Percentiles rank a stretch among this genome's conserved stretches.
phyloP scores from a whole-genome alignment of 2,888 invertebrate genomes.

The Bugulina stolonifera region DNA sequence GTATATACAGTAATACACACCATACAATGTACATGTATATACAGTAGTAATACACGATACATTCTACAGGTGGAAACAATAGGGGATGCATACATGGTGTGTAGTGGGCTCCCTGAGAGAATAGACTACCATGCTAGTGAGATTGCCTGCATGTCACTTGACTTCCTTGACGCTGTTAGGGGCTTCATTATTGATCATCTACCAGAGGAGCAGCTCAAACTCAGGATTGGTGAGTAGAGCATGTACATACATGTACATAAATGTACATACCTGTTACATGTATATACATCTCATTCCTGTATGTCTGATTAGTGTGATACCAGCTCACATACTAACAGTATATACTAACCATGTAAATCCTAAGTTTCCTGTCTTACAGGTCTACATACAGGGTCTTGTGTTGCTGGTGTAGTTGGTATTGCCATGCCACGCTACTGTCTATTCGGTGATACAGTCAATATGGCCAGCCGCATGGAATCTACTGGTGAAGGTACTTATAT shows the following conservation, averaged over 20 bases:
- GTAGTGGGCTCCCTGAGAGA: slow-evolving; percentile 36
- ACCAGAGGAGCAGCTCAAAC: slow-evolving; percentile 35
- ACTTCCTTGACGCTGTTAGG: slow-evolving; percentile 35
- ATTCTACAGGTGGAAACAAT: slow-evolving; percentile 38
- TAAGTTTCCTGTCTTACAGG: too few relatives aligned
- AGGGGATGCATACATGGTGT: slow-evolving; percentile 42
- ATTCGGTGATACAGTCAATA: slow-evolving; percentile 26
- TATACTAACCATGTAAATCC: too few relatives aligned
- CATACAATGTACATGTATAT: too few relatives aligned
- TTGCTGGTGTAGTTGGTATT: slow-evolving; percentile 26
- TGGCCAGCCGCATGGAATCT: slow-evolving; percentile 25
- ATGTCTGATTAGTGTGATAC: too few relatives aligned
- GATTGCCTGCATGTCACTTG: slow-evolving; percentile 37
- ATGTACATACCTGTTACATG: too few relatives aligned
- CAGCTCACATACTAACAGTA: too few relatives aligned
- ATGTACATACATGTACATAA: too few relatives aligned
- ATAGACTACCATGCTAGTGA: slow-evolving; percentile 38
- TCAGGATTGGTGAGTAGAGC: slow-evolving; percentile 35
- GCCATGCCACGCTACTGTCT: slow-evolving; percentile 26
- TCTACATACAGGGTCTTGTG: slow-evolving; percentile 25
- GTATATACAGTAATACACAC: too few relatives aligned
- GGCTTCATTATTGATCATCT: slow-evolving; percentile 37
- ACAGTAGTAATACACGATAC: too few relatives aligned
- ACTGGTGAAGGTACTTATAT: slow-evolving; percentile 19
- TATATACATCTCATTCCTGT: too few relatives aligned